Conservation (phyloP, 2,113 vertebrate species). For the Trachemys scripta region DNA sequence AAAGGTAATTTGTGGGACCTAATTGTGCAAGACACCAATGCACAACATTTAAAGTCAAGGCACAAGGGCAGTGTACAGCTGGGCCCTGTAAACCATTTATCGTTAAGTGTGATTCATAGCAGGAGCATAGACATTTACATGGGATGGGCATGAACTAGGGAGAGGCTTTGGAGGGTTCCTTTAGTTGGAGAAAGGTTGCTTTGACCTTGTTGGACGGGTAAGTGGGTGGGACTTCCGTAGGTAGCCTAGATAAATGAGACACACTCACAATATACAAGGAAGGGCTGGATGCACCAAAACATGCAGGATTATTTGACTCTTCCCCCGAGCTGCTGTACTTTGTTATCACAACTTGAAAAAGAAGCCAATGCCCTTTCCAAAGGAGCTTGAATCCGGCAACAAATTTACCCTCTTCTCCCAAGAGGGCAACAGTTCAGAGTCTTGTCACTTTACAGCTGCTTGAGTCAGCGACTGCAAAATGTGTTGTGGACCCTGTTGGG, state of each 20-base stretch:
- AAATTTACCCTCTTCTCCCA: neutral
- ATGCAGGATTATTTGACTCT: neutral
- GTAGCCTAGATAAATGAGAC: neutral
- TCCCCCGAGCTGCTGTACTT: neutral
- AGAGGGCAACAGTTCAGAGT: neutral
- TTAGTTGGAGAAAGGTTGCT: neutral
- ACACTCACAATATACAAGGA: accelerated
- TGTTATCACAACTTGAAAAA: neutral
- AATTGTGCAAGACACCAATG: neutral
- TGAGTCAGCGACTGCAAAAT: neutral
- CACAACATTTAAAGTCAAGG: neutral
- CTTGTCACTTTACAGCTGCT: neutral
- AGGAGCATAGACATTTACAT: neutral
- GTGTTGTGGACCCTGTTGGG: neutral
- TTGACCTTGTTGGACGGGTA: no score
- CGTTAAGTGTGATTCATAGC: neutral
- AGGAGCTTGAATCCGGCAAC: neutral
- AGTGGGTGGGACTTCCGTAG: neutral
- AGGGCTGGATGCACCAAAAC: no score
- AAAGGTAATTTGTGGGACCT: neutral
- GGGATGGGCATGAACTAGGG: neutral
- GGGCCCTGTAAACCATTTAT: neutral
- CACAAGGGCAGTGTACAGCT: neutral
- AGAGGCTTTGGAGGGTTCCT: neutral
- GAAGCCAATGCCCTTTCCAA: neutral